phyloP scores from a whole-genome alignment of 1,140 invertebrate genomes.

The Oppia nitens region DNA sequence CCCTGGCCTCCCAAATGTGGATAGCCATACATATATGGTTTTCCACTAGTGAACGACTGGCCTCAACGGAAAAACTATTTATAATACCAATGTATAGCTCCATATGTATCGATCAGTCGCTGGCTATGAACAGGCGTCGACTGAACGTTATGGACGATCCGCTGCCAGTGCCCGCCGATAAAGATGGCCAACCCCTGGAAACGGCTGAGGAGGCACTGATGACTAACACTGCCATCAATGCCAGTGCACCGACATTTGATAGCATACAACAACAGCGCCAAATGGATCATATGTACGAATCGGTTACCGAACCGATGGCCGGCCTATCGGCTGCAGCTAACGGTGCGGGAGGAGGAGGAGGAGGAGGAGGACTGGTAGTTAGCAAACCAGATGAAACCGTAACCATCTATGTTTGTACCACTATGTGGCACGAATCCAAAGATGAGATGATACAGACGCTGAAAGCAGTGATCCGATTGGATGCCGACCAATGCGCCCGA shows the following conservation, averaged over 20 bases:
- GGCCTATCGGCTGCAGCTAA: neutral
- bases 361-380: neutral
- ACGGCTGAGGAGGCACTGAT: slow-evolving; percentile 23
- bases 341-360: neutral
- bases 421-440: slow-evolving; percentile 96
- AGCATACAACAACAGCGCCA: no score
- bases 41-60: slow-evolving; percentile 35
- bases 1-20: slow-evolving; percentile 30
- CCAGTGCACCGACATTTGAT: neutral
- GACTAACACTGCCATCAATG: neutral
- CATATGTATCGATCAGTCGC: slow-evolving; percentile 61
- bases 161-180: no score
- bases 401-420: slow-evolving; percentile 59
- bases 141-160: slow-evolving; percentile 31
- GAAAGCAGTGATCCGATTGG: slow-evolving; percentile 46
- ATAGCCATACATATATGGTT: slow-evolving; percentile 39
- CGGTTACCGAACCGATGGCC: neutral
- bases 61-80: slow-evolving; percentile 36
- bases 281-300: neutral
- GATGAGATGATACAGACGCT: slow-evolving; percentile 65
- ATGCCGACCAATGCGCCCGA: slow-evolving; percentile 84
- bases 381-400: slow-evolving; percentile 28
- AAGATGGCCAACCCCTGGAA: slow-evolving; percentile 29
- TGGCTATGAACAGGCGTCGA: slow-evolving; percentile 77
- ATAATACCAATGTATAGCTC: slow-evolving; percentile 36